A percentile compares a stretch with the other conserved stretches of the same genome.
phyloP scores from a whole-genome alignment of 2,113 vertebrate genomes.

The Falco punctatus region DNA sequence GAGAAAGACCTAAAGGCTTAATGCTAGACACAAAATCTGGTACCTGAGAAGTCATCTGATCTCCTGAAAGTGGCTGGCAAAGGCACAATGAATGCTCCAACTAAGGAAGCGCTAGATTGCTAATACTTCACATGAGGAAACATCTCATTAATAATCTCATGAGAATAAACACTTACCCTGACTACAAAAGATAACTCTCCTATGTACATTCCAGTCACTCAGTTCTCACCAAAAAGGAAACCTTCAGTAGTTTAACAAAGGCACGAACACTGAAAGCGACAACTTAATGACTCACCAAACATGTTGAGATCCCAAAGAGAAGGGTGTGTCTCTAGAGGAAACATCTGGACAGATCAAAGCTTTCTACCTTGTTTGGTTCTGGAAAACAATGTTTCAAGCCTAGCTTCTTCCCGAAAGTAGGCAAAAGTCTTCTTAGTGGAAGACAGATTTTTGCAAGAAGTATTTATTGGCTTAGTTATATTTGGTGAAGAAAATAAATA shows the following conservation, averaged over 20 bases:
- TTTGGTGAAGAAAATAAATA: constrained; percentile 20
- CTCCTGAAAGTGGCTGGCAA: not conserved
- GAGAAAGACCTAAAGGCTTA: not conserved
- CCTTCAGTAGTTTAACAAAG: not conserved
- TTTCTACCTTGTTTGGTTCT: constrained; percentile 22
- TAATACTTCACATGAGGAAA: not conserved
- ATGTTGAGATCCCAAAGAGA: not conserved
- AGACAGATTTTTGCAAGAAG: not conserved
- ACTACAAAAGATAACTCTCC: not conserved
- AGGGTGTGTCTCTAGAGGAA: constrained; percentile 2
- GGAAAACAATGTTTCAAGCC: not conserved
- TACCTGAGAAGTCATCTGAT: not conserved
- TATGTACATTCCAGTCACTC: not conserved
- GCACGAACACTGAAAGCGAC: not conserved
- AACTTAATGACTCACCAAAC: not conserved
- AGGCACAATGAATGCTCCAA: not conserved
- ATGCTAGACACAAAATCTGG: not conserved
- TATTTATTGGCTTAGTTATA: not conserved
- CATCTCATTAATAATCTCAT: not conserved
- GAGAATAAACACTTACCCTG: not conserved
- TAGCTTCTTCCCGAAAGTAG: not conserved
- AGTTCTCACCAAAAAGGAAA: not conserved
- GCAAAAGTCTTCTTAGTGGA: not conserved
- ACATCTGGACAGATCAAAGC: constrained; percentile 38
- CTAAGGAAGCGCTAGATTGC: not conserved